Evolutionary conservation across 2,113 vertebrate species (phyloP).

Genomic region (Scomber scombrus): DNA sequence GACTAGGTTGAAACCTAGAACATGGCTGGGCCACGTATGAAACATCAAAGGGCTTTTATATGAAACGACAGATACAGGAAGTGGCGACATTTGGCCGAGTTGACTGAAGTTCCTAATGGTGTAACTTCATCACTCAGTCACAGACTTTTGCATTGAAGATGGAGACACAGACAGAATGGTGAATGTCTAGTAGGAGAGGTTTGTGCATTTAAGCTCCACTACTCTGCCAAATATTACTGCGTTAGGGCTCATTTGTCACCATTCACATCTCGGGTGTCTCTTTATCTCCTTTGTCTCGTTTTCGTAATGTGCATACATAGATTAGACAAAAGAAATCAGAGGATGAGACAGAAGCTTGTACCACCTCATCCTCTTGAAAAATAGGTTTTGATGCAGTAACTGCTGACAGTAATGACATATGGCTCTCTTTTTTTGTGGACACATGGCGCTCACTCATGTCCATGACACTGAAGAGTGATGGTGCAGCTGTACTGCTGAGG

Average conservation of each 20-base stretch:
- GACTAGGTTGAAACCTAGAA: too few relatives aligned
- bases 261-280: not conserved
- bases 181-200: not conserved
- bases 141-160: too few relatives aligned
- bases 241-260: not conserved
- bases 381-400: not conserved
- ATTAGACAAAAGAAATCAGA: not conserved
- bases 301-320: not conserved
- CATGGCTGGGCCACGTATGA: too few relatives aligned
- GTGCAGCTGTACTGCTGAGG: constrained; percentile 38
- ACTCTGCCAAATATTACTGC: not conserved
- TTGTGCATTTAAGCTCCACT: not conserved
- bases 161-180: too few relatives aligned
- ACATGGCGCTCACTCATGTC: not conserved
- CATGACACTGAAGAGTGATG: not conserved
- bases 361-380: too few relatives aligned
- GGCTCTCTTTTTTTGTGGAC: not conserved
- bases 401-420: not conserved
- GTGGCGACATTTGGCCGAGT: too few relatives aligned
- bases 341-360: too few relatives aligned
- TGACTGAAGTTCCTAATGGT: too few relatives aligned
- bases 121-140: too few relatives aligned
- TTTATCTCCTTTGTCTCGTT: not conserved
- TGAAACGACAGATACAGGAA: too few relatives aligned
- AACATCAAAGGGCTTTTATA: too few relatives aligned